Percentiles rank a stretch among this genome's conserved stretches.
Evolutionary conservation across 2,888 invertebrate genomes (phyloP).

Genomic region (Doris montereyensis): DNA sequence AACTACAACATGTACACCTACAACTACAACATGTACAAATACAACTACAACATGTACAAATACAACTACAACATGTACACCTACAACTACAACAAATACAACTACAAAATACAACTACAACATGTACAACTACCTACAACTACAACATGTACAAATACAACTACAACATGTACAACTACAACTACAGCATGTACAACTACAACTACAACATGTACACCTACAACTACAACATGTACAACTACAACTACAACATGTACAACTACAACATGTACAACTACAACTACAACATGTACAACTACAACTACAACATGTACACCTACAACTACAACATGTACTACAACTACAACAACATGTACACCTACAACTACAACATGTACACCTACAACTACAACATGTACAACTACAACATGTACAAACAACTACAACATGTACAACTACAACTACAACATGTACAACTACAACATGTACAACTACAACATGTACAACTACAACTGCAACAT

Average conservation of each 20-base stretch:
- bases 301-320: neutral
- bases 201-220: neutral
- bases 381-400: neutral
- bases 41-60: too few species aligned
- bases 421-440: neutral
- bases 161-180: neutral
- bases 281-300: neutral
- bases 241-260: neutral
- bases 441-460: neutral
- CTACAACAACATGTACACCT: neutral
- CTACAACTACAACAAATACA: neutral
- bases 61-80: too few species aligned
- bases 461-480: neutral
- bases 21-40: too few species aligned
- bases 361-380: neutral
- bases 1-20: too few species aligned
- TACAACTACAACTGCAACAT: neutral
- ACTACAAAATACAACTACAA: too few species aligned
- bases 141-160: neutral
- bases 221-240: neutral
- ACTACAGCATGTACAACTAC: neutral
- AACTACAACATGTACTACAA: neutral
- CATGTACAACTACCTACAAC: neutral
- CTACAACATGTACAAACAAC: neutral
- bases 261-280: neutral